Evolutionary conservation across 2,888 invertebrate genomes (phyloP).

Genomic region (Drymonia ruficornis): DNA sequence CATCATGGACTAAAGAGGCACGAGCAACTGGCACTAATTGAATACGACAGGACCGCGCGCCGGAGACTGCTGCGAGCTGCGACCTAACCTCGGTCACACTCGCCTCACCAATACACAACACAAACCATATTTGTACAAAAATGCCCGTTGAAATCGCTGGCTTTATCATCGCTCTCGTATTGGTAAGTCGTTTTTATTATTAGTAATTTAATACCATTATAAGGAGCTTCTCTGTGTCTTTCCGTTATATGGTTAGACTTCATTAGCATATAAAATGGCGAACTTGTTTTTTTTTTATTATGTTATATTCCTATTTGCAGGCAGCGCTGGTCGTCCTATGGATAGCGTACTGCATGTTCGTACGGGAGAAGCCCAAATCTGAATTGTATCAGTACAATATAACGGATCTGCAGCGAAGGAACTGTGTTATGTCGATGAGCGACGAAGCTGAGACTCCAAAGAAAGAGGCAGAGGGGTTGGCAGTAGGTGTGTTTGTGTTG

Average conservation of each 20-base stretch:
- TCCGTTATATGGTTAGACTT: background rate
- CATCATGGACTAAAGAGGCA: conserved; percentile 69
- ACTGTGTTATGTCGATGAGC: conserved; percentile 50
- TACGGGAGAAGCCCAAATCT: conserved; percentile 69
- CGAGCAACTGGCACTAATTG: conserved; percentile 73
- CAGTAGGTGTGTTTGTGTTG: conserved; percentile 66
- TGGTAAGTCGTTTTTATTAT: conserved; percentile 61
- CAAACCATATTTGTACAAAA: conserved; percentile 44
- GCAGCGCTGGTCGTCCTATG: conserved; percentile 64
- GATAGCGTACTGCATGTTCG: conserved; percentile 78
- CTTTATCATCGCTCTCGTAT: conserved; percentile 66
- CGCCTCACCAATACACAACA: conserved; percentile 48
- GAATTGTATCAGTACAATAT: conserved; percentile 65
- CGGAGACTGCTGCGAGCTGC: conserved; percentile 59
- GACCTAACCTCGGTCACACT: conserved; percentile 65
- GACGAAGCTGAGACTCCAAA: conserved; percentile 40
- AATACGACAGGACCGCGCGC: conserved; percentile 57
- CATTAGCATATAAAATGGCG: conserved; percentile 9
- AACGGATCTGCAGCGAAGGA: conserved; percentile 59
- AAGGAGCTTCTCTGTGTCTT: background rate
- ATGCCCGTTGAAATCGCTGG: conserved; percentile 69
- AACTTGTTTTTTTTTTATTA: background rate
- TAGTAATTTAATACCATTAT: background rate
- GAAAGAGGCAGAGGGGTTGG: conserved; percentile 55
- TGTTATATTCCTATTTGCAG: conserved; percentile 47